Conservation (phyloP, 2,113 vertebrate genomes). For the Thymallus thymallus region DNA sequence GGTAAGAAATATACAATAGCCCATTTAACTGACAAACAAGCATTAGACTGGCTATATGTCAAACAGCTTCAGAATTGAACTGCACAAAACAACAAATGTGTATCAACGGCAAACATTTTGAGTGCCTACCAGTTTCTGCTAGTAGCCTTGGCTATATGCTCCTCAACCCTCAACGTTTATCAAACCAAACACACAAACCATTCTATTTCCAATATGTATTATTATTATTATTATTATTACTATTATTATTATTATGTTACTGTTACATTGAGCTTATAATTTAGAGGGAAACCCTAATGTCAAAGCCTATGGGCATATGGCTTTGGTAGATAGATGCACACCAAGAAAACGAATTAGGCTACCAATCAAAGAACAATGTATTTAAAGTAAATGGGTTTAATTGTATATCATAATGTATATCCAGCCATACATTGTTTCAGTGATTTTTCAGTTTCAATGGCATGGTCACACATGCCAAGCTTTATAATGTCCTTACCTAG, state of each 20-base stretch:
- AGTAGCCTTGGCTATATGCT: slow-evolving; percentile 35
- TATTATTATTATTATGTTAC: neutral
- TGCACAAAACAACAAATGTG: neutral
- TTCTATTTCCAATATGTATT: neutral
- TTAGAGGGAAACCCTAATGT: too few relatives aligned
- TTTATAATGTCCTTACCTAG: slow-evolving; percentile 35
- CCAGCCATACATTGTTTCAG: slow-evolving; percentile 15
- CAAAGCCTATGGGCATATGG: too few relatives aligned
- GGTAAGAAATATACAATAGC: neutral
- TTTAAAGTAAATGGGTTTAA: neutral
- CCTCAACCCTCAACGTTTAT: slow-evolving; percentile 26
- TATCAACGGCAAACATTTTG: slow-evolving; percentile 24
- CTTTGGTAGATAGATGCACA: too few relatives aligned
- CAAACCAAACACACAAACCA: neutral
- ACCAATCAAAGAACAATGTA: slow-evolving; percentile 15
- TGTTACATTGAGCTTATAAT: too few relatives aligned
- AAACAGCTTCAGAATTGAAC: neutral
- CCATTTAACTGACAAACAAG: neutral
- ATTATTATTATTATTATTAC: neutral
- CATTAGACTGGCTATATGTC: neutral
- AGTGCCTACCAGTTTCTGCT: slow-evolving; percentile 53
- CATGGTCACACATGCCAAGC: slow-evolving; percentile 25
- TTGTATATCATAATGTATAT: neutral
- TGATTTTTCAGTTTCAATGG: neutral
- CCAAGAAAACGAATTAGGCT: too few relatives aligned